Percentiles rank a stretch among this genome's conserved stretches.
phyloP scores from a whole-genome alignment of 2,888 invertebrate species.

The Podabrus alpinus region DNA sequence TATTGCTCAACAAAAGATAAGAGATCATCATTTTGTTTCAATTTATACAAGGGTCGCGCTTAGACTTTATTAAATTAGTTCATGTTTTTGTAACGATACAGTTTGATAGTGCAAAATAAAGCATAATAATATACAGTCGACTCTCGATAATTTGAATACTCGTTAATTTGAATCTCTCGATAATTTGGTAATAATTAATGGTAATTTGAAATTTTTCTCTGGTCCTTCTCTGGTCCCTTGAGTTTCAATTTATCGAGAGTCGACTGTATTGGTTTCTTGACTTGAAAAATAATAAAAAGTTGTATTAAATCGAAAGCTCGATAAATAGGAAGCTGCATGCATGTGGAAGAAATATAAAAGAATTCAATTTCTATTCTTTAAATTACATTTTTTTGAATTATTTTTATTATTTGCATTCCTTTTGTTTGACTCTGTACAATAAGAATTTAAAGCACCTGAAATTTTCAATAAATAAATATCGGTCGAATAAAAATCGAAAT shows the following conservation, averaged over 20 bases:
- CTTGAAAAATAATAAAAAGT: neutral
- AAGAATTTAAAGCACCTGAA: neutral
- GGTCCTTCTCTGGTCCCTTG: too few relatives aligned
- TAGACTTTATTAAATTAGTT: neutral
- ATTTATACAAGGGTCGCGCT: neutral
- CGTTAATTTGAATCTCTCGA: too few relatives aligned
- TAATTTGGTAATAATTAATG: too few relatives aligned
- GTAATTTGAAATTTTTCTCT: too few relatives aligned
- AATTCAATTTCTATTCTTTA: neutral
- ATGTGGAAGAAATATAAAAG: neutral
- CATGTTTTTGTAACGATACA: neutral
- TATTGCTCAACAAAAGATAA: neutral
- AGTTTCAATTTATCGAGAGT: too few relatives aligned
- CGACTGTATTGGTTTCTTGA: neutral
- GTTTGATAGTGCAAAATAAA: neutral
- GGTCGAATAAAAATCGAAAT: too few relatives aligned
- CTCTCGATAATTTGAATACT: too few relatives aligned
- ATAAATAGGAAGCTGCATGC: neutral
- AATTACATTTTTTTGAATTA: neutral
- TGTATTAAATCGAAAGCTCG: neutral
- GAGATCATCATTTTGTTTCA: neutral
- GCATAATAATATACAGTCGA: too few relatives aligned
- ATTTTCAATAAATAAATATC: neutral
- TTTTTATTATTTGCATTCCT: neutral
- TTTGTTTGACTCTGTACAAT: neutral